These are phyloP conservation scores for Masnerella sp. DNA, from an alignment of 2,888 invertebrate species.

Conservation along the genomic window DNA sequence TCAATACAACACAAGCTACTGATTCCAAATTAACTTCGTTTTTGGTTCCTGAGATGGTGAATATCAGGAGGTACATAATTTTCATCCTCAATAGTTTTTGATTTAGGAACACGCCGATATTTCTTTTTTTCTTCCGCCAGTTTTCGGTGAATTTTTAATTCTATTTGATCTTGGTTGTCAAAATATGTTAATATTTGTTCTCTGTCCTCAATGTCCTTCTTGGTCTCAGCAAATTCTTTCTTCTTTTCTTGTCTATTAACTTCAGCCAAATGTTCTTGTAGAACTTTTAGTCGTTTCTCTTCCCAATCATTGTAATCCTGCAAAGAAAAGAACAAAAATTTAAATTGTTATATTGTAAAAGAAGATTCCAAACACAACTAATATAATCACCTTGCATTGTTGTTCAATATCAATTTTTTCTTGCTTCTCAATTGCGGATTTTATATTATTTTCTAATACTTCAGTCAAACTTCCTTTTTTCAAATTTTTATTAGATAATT, in stretches of 20 bases:
- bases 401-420: constrained; percentile 81
- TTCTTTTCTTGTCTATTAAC: constrained; percentile 78
- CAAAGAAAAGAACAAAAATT: constrained; percentile 19
- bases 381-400: constrained; percentile 79
- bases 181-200: constrained; percentile 85
- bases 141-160: constrained; percentile 82
- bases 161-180: constrained; percentile 87
- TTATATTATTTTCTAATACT: constrained; percentile 79
- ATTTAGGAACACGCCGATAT: constrained; percentile 75
- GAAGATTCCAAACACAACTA: constrained; percentile 22
- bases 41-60: too few relatives aligned
- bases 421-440: constrained; percentile 79
- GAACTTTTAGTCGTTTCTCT: constrained; percentile 79
- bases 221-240: constrained; percentile 81
- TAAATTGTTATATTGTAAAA: not conserved
- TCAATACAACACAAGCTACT: not conserved
- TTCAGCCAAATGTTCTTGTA: constrained; percentile 81
- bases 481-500: constrained; percentile 63
- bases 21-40: constrained; percentile 56
- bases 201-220: constrained; percentile 80
- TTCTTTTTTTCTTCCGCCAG: constrained; percentile 67
- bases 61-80: constrained; percentile 87
- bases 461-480: constrained; percentile 76
- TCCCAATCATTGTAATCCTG: constrained; percentile 82
- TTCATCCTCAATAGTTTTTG: constrained; percentile 77